phyloP scores from a whole-genome alignment of 2,797 vertebrate genomes.

The Pteronotus mesoamericanus region DNA sequence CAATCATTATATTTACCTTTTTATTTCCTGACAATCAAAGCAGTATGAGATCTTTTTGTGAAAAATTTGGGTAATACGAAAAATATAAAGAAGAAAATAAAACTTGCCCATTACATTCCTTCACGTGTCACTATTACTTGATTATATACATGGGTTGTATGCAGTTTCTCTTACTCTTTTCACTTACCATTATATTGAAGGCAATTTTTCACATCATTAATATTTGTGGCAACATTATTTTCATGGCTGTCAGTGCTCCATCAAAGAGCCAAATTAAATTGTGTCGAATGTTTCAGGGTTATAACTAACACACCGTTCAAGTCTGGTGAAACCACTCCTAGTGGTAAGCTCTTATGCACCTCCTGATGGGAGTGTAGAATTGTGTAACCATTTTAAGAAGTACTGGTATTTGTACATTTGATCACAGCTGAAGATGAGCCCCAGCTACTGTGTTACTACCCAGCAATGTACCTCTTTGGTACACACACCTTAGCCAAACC shows the following conservation, averaged over 20 bases:
- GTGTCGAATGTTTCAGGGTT: neutral
- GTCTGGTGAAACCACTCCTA: neutral
- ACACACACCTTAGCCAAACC: neutral
- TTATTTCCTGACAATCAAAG: neutral
- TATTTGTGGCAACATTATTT: neutral
- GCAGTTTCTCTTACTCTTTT: neutral
- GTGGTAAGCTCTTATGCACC: accelerated
- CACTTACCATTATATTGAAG: neutral
- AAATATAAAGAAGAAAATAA: neutral
- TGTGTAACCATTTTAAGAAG: neutral
- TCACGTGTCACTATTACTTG: neutral
- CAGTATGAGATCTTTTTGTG: neutral
- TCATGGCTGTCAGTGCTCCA: neutral
- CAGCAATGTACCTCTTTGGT: neutral
- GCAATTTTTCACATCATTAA: neutral
- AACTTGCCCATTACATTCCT: neutral
- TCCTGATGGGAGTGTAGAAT: neutral
- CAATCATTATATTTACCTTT: neutral
- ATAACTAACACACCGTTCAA: neutral
- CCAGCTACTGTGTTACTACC: neutral
- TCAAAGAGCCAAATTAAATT: neutral
- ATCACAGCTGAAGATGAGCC: accelerated
- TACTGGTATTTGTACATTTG: no score
- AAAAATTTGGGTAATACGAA: neutral
- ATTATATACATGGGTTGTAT: neutral